Base-by-base conservation (phyloP, 2,797 vertebrate genomes). In the Gorsachius magnificus region DNA sequence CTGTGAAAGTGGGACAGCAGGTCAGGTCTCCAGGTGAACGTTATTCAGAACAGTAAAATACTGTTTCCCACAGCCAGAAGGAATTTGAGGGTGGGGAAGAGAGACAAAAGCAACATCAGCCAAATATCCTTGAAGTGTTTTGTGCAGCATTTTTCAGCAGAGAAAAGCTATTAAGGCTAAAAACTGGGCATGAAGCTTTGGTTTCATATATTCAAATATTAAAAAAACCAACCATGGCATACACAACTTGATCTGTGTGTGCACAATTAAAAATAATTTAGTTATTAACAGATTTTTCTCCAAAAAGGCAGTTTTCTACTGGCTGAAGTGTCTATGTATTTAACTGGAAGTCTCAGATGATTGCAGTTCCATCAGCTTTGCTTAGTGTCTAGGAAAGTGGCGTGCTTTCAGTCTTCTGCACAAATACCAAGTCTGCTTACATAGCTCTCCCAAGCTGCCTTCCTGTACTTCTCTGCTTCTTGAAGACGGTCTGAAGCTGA, bases 361-460 rank as follows among this genome's bases (percentile, higher is more conserved):
- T 0, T 65, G 53, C 28, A 81, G 75, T 38, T 83, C 66, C 45
- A 71, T 22, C 53, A 74, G 75, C 68, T 80, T 78, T 66, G 38
- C 36, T 69, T 48, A 15, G 2, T 24, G 57, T 56, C 56, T 10
- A 13, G 43, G 71, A 65, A 63, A 68, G 11, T 2, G 24, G 16
- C 10, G 60, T 54, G 28, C 43, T 80, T 60, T 92, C 79, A 95
- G 0, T 66, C 64, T 72, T 53, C 66, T 60, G 45, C 78, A 83
- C 12, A 6, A 74, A 38, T 16, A 64, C 63, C 53, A 58, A 98
- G 97, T 93, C 99, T 98, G 93, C 97, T 98, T 36, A 96, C 6
- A 89, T 99, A 99, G 41, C 99, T 99, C 80, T 99, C 98, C 99
- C 99, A 99, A 4, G 99, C 99, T 3, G 98, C 98, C 76, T 97